Evolutionary conservation across 2,888 invertebrate genomes (phyloP).

Genomic region (Sphaerophoria rueppellii): DNA sequence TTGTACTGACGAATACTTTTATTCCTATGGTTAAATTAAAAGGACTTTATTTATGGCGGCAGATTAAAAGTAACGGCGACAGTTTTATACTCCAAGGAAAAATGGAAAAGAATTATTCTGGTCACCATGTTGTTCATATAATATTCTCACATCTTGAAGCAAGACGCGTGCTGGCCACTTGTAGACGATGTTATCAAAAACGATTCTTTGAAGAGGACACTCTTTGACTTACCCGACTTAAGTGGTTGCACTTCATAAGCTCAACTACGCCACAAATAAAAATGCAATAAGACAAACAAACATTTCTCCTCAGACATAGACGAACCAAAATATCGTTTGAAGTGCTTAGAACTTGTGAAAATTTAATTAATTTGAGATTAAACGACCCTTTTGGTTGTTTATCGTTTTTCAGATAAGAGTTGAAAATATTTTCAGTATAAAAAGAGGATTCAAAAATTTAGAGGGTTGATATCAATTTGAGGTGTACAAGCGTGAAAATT

Average conservation of each 20-base stretch:
- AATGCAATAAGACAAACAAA: not conserved
- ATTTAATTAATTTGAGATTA: constrained; percentile 32
- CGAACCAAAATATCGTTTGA: not conserved
- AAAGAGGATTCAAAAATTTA: not conserved
- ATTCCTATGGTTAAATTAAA: constrained; percentile 7
- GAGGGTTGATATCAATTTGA: not conserved
- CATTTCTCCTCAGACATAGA: not conserved
- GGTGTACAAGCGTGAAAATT: not conserved
- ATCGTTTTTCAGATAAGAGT: not conserved
- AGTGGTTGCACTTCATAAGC: constrained; percentile 2
- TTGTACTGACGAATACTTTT: not conserved
- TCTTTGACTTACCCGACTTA: not conserved
- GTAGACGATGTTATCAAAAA: not conserved
- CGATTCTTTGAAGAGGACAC: not conserved
- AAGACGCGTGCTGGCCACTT: constrained; percentile 16
- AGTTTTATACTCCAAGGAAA: not conserved
- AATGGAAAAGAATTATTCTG: not conserved
- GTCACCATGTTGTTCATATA: not conserved
- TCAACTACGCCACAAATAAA: constrained; percentile 17
- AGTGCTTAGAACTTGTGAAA: constrained; percentile 17
- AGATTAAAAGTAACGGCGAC: too few relatives aligned
- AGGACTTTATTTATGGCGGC: not conserved
- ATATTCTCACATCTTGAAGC: not conserved
- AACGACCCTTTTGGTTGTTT: not conserved
- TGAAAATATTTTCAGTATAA: constrained; percentile 20